A percentile compares a stretch with the other conserved stretches of the same genome.
phyloP scores from a whole-genome alignment of 2,797 vertebrate species.

The Rousettus madagascariensis region DNA sequence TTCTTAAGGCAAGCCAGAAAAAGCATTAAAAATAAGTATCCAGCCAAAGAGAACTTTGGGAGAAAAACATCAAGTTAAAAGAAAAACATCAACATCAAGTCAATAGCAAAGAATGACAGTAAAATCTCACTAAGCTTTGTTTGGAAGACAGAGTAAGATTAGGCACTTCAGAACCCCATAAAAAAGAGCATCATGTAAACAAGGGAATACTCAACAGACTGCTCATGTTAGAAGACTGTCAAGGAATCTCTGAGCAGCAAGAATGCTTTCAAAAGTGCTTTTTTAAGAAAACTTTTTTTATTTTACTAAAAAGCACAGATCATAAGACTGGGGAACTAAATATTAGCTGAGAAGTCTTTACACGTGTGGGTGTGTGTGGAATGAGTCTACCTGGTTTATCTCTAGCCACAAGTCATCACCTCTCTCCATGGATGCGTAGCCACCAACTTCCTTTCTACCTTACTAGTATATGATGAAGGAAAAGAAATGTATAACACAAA shows the following conservation, averaged over 20 bases:
- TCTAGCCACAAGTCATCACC: neutral
- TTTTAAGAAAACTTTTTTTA: neutral
- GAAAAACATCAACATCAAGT: conserved; percentile 71
- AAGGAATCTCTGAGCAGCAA: conserved; percentile 37
- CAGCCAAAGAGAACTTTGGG: conserved; percentile 66
- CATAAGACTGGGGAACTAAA: neutral
- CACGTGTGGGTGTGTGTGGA: neutral
- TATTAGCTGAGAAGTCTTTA: neutral
- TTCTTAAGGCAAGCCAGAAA: conserved; percentile 76
- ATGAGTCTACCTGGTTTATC: neutral
- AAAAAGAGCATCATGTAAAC: neutral
- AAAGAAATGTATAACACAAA: neutral
- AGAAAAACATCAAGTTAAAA: conserved; percentile 67
- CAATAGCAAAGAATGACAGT: conserved; percentile 60
- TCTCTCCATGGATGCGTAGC: rapidly evolving
- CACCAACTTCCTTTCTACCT: neutral
- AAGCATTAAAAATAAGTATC: conserved; percentile 68
- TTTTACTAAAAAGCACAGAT: conserved; percentile 18
- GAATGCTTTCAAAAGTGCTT: conserved; percentile 46
- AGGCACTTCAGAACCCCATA: neutral
- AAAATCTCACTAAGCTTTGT: conserved; percentile 54
- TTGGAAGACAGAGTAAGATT: neutral
- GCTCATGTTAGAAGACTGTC: neutral
- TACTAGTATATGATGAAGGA: neutral
- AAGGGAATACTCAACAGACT: neutral